Percentiles rank a stretch among this genome's conserved stretches.
Conservation (phyloP, 1,140 invertebrate genomes). For the Asbolus verrucosus region DNA sequence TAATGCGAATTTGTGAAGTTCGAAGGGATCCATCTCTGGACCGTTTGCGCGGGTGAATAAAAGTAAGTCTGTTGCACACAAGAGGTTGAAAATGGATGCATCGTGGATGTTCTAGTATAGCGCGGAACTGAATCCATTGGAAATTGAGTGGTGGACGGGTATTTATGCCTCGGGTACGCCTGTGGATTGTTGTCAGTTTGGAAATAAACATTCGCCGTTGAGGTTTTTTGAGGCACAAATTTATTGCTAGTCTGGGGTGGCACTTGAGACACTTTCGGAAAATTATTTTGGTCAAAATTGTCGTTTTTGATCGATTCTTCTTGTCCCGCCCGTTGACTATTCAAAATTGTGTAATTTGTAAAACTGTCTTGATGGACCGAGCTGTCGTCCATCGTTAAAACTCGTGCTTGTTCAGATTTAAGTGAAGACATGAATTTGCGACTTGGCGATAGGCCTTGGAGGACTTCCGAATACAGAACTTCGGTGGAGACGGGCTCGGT, state of each 20-base stretch:
- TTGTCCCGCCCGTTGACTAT: not conserved
- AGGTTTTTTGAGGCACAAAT: slow-evolving; percentile 1
- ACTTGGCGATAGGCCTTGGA: slow-evolving; percentile 6
- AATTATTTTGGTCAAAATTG: not conserved
- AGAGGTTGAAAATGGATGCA: not conserved
- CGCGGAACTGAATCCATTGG: slow-evolving; percentile 11
- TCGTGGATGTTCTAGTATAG: not conserved
- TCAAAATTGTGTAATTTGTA: slow-evolving; percentile 14
- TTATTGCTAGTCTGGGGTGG: not conserved
- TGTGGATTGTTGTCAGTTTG: not conserved
- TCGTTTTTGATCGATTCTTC: not conserved
- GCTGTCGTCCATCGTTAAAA: not conserved
- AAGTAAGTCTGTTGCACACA: slow-evolving; percentile 14
- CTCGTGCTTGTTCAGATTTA: not conserved
- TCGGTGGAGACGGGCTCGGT: slow-evolving; percentile 19
- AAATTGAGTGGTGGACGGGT: not conserved
- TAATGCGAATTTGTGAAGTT: not conserved
- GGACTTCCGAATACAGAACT: slow-evolving; percentile 8
- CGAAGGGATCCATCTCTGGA: slow-evolving; percentile 11
- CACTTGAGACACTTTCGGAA: slow-evolving; percentile 1
- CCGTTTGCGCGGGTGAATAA: slow-evolving; percentile 9
- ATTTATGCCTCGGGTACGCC: not conserved
- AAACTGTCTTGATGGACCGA: slow-evolving; percentile 3
- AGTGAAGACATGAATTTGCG: slow-evolving; percentile 5
- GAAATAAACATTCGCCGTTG: not conserved